A percentile compares a stretch with the other conserved stretches of the same genome.
Evolutionary conservation across 2,797 vertebrate genomes (phyloP).

Genomic region (Botia almorhae): DNA sequence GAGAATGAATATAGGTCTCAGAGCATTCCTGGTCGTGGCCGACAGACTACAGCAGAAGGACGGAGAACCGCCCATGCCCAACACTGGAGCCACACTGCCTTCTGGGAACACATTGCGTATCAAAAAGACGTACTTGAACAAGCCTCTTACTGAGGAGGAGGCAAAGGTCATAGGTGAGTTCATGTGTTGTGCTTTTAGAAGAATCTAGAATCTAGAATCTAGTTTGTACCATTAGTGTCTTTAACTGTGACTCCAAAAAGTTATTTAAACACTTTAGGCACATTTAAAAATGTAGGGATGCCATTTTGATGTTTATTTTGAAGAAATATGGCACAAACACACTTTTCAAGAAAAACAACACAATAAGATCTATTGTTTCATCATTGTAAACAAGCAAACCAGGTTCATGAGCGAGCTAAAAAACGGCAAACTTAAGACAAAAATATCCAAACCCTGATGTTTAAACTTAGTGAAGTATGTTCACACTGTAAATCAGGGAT

Average conservation of each 20-base stretch:
- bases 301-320: too few species aligned
- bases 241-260: too few species aligned
- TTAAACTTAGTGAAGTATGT: too few species aligned
- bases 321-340: too few species aligned
- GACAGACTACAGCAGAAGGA: slow-evolving; percentile 98
- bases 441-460: too few species aligned
- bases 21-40: slow-evolving; percentile 97
- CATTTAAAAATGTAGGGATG: neutral
- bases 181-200: neutral
- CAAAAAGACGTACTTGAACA: slow-evolving; percentile 98
- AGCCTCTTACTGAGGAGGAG: slow-evolving; percentile 97
- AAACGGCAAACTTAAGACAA: too few species aligned
- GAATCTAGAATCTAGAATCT: neutral
- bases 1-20: slow-evolving; percentile 98
- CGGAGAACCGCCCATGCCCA: slow-evolving; percentile 97
- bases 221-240: too few species aligned
- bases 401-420: too few species aligned
- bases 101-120: slow-evolving; percentile 97
- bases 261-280: neutral
- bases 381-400: too few species aligned
- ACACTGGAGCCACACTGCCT: slow-evolving; percentile 94
- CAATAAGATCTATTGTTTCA: too few species aligned
- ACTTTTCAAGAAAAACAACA: too few species aligned
- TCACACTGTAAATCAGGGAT: too few species aligned
- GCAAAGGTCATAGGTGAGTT: slow-evolving; percentile 92